Conservation (phyloP, 2,888 invertebrate genomes). For the Flexamia atlantica region DNA sequence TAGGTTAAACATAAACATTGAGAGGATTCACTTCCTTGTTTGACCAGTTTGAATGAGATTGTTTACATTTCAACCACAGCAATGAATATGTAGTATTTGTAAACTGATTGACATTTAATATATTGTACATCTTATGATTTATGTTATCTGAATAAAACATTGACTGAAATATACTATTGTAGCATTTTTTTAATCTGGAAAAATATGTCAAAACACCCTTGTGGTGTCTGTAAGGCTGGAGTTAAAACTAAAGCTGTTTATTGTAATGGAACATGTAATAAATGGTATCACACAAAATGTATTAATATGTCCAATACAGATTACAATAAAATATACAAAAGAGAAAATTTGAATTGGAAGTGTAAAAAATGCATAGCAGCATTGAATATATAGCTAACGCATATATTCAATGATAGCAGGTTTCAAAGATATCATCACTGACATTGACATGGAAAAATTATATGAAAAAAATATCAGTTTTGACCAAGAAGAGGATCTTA, state of each 20-base stretch:
- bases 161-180: no score
- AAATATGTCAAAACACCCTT: background rate
- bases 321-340: background rate
- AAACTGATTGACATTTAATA: no score
- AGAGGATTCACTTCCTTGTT: no score
- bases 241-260: background rate
- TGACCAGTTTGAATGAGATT: no score
- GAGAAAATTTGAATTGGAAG: background rate
- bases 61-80: no score
- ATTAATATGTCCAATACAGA: background rate
- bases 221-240: background rate
- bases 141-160: no score
- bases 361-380: background rate
- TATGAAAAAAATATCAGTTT: background rate
- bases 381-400: background rate
- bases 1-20: no score
- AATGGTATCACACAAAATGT: background rate
- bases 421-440: no score
- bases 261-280: background rate
- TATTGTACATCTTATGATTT: no score
- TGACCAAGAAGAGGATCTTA: background rate
- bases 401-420: no score
- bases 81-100: no score
- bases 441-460: background rate
- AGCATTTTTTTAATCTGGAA: no score